These are phyloP conservation scores for Cyrtonyx montezumae DNA, from an alignment of 2,113 vertebrate genomes.

Conservation along the genomic window DNA sequence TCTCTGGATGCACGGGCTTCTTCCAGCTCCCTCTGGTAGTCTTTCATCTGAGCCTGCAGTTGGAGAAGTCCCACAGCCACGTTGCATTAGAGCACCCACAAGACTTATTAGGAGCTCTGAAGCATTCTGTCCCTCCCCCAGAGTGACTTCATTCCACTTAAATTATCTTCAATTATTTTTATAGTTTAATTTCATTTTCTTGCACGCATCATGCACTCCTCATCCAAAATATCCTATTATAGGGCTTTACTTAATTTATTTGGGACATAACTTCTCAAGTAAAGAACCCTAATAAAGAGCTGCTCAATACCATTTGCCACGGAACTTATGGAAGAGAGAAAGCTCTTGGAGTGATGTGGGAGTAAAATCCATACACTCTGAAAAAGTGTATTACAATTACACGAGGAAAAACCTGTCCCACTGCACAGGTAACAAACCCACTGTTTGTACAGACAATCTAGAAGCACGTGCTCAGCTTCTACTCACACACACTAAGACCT, in stretches of 20 bases:
- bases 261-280: not conserved
- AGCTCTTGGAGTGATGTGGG: not conserved
- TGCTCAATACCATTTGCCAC: not conserved
- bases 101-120: not conserved
- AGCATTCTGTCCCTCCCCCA: not conserved
- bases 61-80: not conserved
- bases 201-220: not conserved
- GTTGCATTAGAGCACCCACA: not conserved
- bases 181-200: not conserved
- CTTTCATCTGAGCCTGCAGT: conserved; percentile 94
- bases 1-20: conserved; percentile 94
- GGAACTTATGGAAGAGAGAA: not conserved
- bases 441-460: too few species aligned
- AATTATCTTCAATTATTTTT: not conserved
- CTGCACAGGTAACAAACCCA: not conserved
- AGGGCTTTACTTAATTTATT: not conserved
- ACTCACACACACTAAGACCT: not conserved
- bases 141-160: not conserved
- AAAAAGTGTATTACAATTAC: not conserved
- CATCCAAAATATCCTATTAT: not conserved
- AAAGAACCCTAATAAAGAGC: not conserved
- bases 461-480: not conserved
- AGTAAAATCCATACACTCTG: not conserved
- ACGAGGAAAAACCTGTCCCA: not conserved
- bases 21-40: conserved; percentile 95